A percentile compares a stretch with the other conserved stretches of the same genome.
These are phyloP conservation scores for Ommatoiulus sabulosus DNA, from an alignment of 2,888 invertebrate genomes.

Conservation along the genomic window DNA sequence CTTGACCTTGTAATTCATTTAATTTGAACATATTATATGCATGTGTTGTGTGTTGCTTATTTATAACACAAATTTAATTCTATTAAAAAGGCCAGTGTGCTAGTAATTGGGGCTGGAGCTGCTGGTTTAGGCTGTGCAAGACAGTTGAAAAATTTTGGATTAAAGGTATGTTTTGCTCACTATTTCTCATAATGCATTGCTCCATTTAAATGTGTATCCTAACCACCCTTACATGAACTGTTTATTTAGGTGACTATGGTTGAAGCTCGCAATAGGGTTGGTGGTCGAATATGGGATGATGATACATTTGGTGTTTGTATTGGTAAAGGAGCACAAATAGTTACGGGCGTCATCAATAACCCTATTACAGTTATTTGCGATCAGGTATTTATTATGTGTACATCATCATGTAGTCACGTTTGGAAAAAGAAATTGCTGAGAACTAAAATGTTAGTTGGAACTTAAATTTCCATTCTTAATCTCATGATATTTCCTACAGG, in stretches of 20 bases:
- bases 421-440: background rate
- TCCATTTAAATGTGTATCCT: constrained; percentile 7
- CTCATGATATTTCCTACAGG: constrained; percentile 59
- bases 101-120: constrained; percentile 70
- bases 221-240: background rate
- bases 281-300: constrained; percentile 69
- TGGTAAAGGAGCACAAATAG: constrained; percentile 68
- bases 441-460: background rate
- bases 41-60: background rate
- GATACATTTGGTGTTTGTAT: constrained; percentile 62
- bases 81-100: constrained; percentile 64
- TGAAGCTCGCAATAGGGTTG: constrained; percentile 68
- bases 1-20: background rate
- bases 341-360: constrained; percentile 70
- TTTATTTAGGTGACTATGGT: constrained; percentile 67
- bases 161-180: constrained; percentile 64
- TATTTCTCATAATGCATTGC: background rate
- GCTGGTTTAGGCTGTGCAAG: constrained; percentile 70
- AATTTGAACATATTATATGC: background rate
- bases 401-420: background rate
- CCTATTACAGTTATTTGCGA: constrained; percentile 69
- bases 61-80: constrained; percentile 58
- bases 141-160: constrained; percentile 68
- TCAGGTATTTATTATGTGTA: constrained; percentile 65
- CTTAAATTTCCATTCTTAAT: background rate